Evolutionary conservation across 2,888 invertebrate genomes (phyloP), one percentile per base, ranked within the genome.

Genomic region (Eugnorisma glareosa): DNA sequence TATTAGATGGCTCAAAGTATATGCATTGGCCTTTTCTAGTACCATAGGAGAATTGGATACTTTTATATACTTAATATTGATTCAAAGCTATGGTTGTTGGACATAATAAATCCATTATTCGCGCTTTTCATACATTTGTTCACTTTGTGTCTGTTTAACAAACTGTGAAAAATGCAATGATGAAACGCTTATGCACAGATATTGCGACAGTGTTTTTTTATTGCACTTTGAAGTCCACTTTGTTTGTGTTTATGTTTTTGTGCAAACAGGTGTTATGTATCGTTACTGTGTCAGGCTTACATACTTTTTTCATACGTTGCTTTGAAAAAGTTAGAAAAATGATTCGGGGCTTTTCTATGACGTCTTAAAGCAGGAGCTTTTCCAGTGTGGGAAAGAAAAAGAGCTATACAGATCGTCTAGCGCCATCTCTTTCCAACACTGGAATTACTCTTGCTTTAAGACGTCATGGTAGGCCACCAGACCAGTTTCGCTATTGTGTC

Each of bases 1-100:
- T 79, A 84, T 67, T 84, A 57, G 40, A 82, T 84, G 45, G 15
- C 21, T 54, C 24, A 43, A 61, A 37, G 61, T 77, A 79, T 72
- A 64, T 64, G 37, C 18, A 21, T 66, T 73, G n/a, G 69, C 35
- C 31, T 70, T 54, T 57, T n/a, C 64, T 40, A 8, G 40, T n/a
- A 45, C 70, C 18, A n/a, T 31, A 31, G 11, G 35, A 51, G 57
- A 57, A 83, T 78, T 37, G 37, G 48, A 54, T 67, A 35, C 35
- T 43, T 69, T 31, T 68, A 64, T 75, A 80, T 82, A 69, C 64
- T 57, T 75, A 43, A 82, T 24, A 43, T 54, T 15, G 61, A 51
- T 75, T 43, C 18, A 54, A 48, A 31, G 21, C 51, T 43, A 21
- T 35, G 31, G 40, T 28, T 40, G 18, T n/a, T 28, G 35, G 75